Percentiles rank a stretch among this genome's conserved stretches.
phyloP scores from a whole-genome alignment of 2,888 invertebrate genomes.

The Cataglyphis altisquamis region DNA sequence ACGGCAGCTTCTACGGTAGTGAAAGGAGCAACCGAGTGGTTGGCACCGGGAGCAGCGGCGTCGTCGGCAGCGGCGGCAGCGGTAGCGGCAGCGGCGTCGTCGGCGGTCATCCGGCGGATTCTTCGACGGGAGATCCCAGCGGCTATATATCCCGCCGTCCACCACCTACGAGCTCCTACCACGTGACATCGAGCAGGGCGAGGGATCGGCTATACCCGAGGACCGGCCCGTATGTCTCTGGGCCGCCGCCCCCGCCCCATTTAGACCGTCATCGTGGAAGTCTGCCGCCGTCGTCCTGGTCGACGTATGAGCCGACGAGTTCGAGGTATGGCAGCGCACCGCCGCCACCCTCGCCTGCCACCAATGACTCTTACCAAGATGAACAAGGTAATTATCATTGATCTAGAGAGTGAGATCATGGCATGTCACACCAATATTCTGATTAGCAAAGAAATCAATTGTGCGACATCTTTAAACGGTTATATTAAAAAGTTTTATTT shows the following conservation, averaged over 20 bases:
- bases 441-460: neutral
- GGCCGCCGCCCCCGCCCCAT: conserved; percentile 85
- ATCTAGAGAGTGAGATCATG: neutral
- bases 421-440: neutral
- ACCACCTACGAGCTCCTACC: conserved; percentile 82
- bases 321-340: conserved; percentile 83
- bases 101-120: conserved; percentile 80
- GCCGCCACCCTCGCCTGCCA: conserved; percentile 83
- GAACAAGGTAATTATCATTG: conserved; percentile 78
- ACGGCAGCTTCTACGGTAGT: conserved; percentile 84
- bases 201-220: conserved; percentile 85
- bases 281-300: conserved; percentile 83
- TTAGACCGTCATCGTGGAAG: conserved; percentile 83
- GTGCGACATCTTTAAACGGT: neutral
- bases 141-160: conserved; percentile 83
- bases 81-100: conserved; percentile 79
- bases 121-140: conserved; percentile 82
- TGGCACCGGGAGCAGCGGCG: conserved; percentile 75
- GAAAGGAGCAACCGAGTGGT: conserved; percentile 82
- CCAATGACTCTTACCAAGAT: conserved; percentile 82
- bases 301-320: conserved; percentile 82
- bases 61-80: conserved; percentile 71
- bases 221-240: conserved; percentile 84
- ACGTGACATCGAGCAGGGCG: conserved; percentile 85
- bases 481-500: neutral